Evolutionary conservation across 2,888 invertebrate genomes (phyloP), one percentile per base, ranked within the genome.

Genomic region (Plutella xylostella): DNA sequence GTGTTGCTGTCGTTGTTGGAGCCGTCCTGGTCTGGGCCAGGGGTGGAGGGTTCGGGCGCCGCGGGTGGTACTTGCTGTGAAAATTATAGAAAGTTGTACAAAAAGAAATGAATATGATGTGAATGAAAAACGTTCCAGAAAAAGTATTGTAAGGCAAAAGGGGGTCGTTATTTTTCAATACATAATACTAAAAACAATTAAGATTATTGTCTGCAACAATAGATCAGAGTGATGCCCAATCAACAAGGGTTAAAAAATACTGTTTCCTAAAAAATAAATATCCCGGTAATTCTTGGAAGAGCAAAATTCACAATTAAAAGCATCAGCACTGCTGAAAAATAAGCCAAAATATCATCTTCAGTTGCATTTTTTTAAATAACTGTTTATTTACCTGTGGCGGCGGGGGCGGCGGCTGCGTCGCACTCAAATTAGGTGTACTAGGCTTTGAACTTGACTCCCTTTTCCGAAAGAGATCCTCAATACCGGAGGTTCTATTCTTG

Each of bases 401-500:
- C 6, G 33, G 42, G 0, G 72, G 70, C 0, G 75, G 71, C 0
- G 72, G 68, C 50, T 72, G 76, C 2, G 73, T 53, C 34, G 53
- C 67, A 1, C 87, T 84, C 43, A 88, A 71, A 51, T 87, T 87
- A 0, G 87, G 87, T 11, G 88, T 88, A 48, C 80, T 78, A 0
- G 85, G 85, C 52, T 88, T 88, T 0, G 88, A 88, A 41, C 73
- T 86, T 0, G 88, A 86, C 18, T 88, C 88, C 45, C 85, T 80
- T 45, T 84, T 85, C 28, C 83, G 66, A 40, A 84, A 84, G 52
- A 85, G 51, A 21, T 85, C 84, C 48, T 84, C 85, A 18, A 83
- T 68, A 1, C 84, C 83, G 0, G 83, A 82, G 2, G 76, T 68
- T 7, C 80, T 58, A 53, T 69, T 72, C 39, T 47, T 42, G 4